phyloP scores from a whole-genome alignment of 2,797 vertebrate genomes.

The Pagetopsis macropterus region DNA sequence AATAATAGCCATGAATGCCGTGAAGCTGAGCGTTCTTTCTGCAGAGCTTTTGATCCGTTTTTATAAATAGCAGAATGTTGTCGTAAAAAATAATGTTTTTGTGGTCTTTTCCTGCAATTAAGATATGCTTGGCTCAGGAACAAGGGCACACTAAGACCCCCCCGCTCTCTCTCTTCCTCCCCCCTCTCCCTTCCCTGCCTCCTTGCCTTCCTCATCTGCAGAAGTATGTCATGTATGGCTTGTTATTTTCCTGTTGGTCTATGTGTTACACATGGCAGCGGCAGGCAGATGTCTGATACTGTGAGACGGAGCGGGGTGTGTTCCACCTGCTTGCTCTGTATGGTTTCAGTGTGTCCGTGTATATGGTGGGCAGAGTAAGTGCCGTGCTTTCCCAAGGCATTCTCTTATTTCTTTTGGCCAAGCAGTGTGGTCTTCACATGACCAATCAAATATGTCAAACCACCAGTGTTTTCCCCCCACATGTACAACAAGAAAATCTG shows the following conservation, averaged over 20 bases:
- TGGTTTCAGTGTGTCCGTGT: conserved; percentile 53
- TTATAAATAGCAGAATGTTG: conserved; percentile 82
- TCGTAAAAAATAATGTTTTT: conserved; percentile 81
- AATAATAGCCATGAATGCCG: conserved; percentile 70
- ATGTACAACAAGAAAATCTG: conserved; percentile 81
- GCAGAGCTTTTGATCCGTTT: conserved; percentile 76
- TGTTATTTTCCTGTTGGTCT: conserved; percentile 72
- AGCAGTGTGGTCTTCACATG: conserved; percentile 83
- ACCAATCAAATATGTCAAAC: conserved; percentile 84
- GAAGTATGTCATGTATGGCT: conserved; percentile 79
- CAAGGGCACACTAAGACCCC: conserved; percentile 72
- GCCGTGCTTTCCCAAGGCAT: conserved; percentile 58
- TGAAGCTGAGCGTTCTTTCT: conserved; percentile 68
- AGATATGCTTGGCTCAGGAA: conserved; percentile 78
- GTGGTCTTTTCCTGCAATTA: conserved; percentile 80
- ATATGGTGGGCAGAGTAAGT: conserved; percentile 53
- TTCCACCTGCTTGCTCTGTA: conserved; percentile 73
- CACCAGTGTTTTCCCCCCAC: conserved; percentile 74
- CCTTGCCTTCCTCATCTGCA: conserved; percentile 49
- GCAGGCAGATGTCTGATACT: conserved; percentile 67
- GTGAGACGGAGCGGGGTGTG: conserved; percentile 51
- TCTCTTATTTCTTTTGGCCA: conserved; percentile 66
- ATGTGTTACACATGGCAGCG: conserved; percentile 57
- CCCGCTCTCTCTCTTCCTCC: conserved; percentile 8
- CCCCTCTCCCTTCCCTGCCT: conserved; percentile 10